phyloP scores from a whole-genome alignment of 2,113 vertebrate species.

The Platichthys flesus region DNA sequence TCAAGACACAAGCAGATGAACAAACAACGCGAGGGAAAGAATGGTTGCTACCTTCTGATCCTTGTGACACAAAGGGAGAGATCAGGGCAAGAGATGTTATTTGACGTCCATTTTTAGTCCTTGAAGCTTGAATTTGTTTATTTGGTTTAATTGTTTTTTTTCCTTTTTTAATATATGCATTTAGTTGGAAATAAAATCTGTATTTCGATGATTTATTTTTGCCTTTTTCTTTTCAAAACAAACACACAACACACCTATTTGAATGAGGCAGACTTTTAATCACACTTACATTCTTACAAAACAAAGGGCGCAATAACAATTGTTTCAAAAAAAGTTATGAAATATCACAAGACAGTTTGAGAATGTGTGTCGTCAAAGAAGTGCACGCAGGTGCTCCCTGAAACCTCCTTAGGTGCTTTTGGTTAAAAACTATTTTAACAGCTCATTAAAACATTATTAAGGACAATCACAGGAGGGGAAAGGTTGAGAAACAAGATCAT shows the following conservation, averaged over 20 bases:
- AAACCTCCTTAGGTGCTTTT: slow-evolving; percentile 35
- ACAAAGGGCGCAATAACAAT: slow-evolving; percentile 1
- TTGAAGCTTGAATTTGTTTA: slow-evolving; percentile 61
- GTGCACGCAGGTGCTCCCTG: slow-evolving; percentile 30
- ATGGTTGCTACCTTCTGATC: slow-evolving; percentile 12
- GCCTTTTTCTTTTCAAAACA: slow-evolving; percentile 3
- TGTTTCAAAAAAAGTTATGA: not conserved
- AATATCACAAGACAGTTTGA: not conserved
- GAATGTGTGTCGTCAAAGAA: not conserved
- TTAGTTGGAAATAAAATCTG: slow-evolving; percentile 74
- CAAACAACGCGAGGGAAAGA: not conserved
- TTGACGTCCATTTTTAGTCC: slow-evolving; percentile 14
- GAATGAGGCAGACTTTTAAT: slow-evolving; percentile 32
- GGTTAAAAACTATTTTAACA: not conserved
- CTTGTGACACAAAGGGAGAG: slow-evolving; percentile 48
- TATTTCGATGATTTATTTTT: slow-evolving; percentile 58
- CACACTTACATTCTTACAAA: slow-evolving; percentile 15
- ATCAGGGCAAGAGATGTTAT: slow-evolving; percentile 1
- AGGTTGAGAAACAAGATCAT: not conserved
- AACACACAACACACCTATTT: slow-evolving; percentile 13
- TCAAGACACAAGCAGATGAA: not conserved
- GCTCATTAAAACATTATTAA: slow-evolving; percentile 13
- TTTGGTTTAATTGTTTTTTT: slow-evolving; percentile 43
- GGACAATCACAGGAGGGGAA: not conserved
- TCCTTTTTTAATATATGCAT: slow-evolving; percentile 77